Evolutionary conservation across 1,140 invertebrate species (phyloP), one percentile per base, ranked within the genome.

Genomic region (Maniola jurtina): DNA sequence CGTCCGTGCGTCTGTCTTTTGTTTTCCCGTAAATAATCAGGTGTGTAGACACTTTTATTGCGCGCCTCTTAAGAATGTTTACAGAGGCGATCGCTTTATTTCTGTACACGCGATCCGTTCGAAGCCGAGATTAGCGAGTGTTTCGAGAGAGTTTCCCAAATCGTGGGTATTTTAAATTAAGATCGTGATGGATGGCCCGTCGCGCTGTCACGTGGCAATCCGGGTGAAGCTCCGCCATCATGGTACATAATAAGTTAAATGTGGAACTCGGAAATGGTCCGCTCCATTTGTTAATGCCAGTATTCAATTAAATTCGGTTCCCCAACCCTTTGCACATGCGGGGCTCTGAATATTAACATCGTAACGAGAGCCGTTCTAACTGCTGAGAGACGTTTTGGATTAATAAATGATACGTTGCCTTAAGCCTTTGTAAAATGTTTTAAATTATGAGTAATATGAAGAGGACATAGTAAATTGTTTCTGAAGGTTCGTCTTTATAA

Each of bases 81-180:
- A 79, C 80, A 64, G 71, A 78, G 79, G 71, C 64, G 9, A 84
- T 76, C 66, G 64, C 75, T 79, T 76, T 80, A 80, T 80, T 77
- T 80, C 62, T 66, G 72, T 78, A 72, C 70, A 71, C 68, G 75
- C 71, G 80, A 76, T 73, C 73, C 82, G 70, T 79, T 75, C 61
- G 57, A 64, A 65, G 66, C 66, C 59, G 76, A 79, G 81, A 88
- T 86, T 83, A 87, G 86, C 81, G 83, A 80, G 81, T 75, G 73
- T 77, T 78, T 75, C 67, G 68, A 65, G 73, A 68, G 77, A 70
- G 76, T 81, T 83, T 77, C 79, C 80, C 77, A 81, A 79, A 89
- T 89, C 84, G 81, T 77, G 86, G 84, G 79, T 77, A 81, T 88
- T 90, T 90, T 86, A 87, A 88, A 87, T 86, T 87, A 88, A 88